A percentile compares a stretch with the other conserved stretches of the same genome.
Evolutionary conservation across 2,888 invertebrate genomes (phyloP).

Genomic region (Andrena dorsata): DNA sequence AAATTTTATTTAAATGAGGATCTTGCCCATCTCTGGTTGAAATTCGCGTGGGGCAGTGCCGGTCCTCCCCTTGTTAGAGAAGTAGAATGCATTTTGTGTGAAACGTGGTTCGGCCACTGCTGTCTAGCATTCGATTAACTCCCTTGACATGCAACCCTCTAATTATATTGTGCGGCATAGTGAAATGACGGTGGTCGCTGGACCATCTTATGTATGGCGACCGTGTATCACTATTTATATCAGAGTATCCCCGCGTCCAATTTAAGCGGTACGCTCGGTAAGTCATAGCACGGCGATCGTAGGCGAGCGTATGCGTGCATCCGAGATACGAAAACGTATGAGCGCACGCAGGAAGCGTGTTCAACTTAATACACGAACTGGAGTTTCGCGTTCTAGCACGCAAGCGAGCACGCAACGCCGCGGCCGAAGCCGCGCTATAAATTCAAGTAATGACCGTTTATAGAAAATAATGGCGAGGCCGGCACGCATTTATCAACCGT

Average conservation of each 20-base stretch:
- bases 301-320: constrained; percentile 14
- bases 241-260: constrained; percentile 19
- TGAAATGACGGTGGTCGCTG: not conserved
- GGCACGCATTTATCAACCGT: constrained; percentile 69
- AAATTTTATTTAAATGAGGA: no score
- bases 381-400: constrained; percentile 48
- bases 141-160: no score
- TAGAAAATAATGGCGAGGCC: constrained; percentile 70
- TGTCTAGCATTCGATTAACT: no score
- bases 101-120: no score
- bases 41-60: no score
- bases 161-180: no score
- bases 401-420: constrained; percentile 44
- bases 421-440: constrained; percentile 48
- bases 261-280: constrained; percentile 28
- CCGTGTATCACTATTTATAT: constrained; percentile 12
- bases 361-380: constrained; percentile 47
- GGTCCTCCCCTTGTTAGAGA: no score
- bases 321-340: constrained; percentile 24
- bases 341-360: constrained; percentile 53
- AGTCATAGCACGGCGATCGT: constrained; percentile 18
- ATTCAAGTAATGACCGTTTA: constrained; percentile 72
- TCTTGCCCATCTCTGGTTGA: no score
- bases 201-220: not conserved
- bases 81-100: no score